A percentile compares a stretch with the other conserved stretches of the same genome.
phyloP scores from a whole-genome alignment of 2,888 invertebrate species.

The Lepas anatifera region DNA sequence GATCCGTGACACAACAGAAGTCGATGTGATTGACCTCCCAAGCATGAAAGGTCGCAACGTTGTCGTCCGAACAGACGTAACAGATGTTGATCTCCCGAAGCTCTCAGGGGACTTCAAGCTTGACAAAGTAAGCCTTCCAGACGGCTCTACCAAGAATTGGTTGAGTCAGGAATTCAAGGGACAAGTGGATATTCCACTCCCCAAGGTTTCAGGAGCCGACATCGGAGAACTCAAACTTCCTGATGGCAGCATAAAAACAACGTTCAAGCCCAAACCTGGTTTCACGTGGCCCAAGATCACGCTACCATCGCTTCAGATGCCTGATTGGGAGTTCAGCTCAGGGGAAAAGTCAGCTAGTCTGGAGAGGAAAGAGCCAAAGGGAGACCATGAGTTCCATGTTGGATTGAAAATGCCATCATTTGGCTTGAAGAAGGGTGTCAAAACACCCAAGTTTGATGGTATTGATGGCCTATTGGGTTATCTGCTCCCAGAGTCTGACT shows the following conservation, averaged over 20 bases:
- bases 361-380: not conserved
- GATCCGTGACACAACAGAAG: not conserved
- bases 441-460: slow-evolving; percentile 1
- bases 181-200: slow-evolving; percentile 15
- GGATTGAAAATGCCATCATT: slow-evolving; percentile 5
- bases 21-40: not conserved
- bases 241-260: slow-evolving; percentile 1
- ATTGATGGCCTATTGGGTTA: not conserved
- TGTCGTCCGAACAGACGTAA: not conserved
- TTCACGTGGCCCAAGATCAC: not conserved
- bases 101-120: not conserved
- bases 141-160: not conserved
- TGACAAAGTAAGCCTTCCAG: not conserved
- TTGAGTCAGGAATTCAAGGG: slow-evolving; percentile 5
- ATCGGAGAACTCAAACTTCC: slow-evolving; percentile 14
- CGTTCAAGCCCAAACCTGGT: not conserved
- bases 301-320: not conserved
- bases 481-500: not conserved
- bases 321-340: not conserved
- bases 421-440: not conserved
- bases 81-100: not conserved
- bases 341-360: not conserved
- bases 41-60: not conserved
- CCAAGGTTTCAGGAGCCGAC: slow-evolving; percentile 15
- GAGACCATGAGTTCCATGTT: not conserved